phyloP scores from a whole-genome alignment of 2,797 vertebrate species.

The Chelidonichthys spinosus region DNA sequence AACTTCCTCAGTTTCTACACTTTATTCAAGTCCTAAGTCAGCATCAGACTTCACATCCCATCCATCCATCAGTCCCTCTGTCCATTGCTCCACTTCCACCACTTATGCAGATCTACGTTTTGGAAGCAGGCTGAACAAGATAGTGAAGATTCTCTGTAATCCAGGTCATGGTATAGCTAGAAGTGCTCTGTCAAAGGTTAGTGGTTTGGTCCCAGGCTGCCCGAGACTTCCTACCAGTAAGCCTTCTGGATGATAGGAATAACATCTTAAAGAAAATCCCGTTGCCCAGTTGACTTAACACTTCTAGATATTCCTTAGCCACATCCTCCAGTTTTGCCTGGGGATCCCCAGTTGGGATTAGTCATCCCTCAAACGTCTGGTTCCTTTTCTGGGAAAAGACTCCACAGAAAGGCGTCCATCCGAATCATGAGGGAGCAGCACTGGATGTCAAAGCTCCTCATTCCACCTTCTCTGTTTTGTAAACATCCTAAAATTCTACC shows the following conservation, averaged over 20 bases:
- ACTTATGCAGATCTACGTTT: neutral
- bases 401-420: neutral
- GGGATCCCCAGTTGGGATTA: no score
- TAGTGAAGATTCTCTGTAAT: neutral
- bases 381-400: neutral
- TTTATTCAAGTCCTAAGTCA: neutral
- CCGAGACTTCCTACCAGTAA: neutral
- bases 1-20: neutral
- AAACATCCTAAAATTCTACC: neutral
- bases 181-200: neutral
- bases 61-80: neutral
- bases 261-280: neutral
- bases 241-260: neutral
- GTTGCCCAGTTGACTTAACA: neutral
- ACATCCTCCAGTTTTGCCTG: neutral
- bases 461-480: neutral
- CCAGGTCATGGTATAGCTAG: neutral
- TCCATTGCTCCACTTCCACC: no score
- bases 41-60: neutral
- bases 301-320: neutral
- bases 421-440: neutral
- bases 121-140: neutral
- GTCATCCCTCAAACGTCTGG: neutral
- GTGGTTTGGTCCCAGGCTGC: neutral
- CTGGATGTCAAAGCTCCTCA: neutral